Conservation (phyloP, 2,888 invertebrate species). For the Yponomeuta cagnagella region DNA sequence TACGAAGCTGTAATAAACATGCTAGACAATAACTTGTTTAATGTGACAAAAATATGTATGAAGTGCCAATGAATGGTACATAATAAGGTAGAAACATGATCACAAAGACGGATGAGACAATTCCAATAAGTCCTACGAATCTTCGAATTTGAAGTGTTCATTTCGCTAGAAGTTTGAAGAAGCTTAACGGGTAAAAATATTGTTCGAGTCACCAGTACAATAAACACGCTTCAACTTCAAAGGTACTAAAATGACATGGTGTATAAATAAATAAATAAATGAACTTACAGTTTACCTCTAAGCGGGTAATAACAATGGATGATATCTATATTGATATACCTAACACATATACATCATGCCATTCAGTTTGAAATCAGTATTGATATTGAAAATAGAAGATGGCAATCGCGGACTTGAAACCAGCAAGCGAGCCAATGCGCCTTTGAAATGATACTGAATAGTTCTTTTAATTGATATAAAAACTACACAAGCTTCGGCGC, state of each 20-base stretch:
- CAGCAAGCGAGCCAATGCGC: background rate
- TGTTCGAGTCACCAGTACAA: no score
- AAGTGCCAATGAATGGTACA: background rate
- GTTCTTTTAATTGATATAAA: no score
- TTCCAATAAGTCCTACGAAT: background rate
- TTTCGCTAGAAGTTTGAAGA: no score
- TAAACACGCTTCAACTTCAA: background rate
- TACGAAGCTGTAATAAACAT: slow-evolving; percentile 1
- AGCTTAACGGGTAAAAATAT: no score
- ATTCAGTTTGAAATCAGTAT: slow-evolving; percentile 31
- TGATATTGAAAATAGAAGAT: slow-evolving; percentile 16
- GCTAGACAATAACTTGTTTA: background rate
- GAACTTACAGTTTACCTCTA: background rate
- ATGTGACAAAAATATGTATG: slow-evolving; percentile 7
- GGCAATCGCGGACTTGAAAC: background rate
- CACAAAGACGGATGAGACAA: slow-evolving; percentile 12
- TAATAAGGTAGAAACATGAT: background rate
- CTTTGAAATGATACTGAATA: background rate
- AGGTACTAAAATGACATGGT: background rate
- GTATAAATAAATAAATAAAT: background rate
- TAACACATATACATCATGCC: slow-evolving; percentile 69
- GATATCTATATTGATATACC: slow-evolving; percentile 20
- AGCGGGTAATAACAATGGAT: slow-evolving; percentile 2
- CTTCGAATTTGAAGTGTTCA: background rate
- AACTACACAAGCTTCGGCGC: no score